phyloP scores from a whole-genome alignment of 2,888 invertebrate species.

The Phaonia tiefii region DNA sequence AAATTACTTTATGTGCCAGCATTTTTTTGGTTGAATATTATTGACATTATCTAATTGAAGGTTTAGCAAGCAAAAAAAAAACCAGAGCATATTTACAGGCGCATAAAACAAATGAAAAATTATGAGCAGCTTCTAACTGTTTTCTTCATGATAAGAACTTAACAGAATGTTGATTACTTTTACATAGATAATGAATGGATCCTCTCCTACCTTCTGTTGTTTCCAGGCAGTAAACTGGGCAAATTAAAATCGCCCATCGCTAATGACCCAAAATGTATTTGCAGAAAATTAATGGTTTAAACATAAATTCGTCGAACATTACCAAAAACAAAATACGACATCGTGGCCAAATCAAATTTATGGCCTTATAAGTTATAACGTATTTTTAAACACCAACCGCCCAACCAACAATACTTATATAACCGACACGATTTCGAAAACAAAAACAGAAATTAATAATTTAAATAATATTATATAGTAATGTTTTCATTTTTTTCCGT shows the following conservation, averaged over 20 bases:
- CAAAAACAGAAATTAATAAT: conserved; percentile 16
- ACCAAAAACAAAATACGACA: background rate
- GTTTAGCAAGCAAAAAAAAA: too few species aligned
- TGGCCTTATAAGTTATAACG: conserved; percentile 1
- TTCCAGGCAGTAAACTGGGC: too few species aligned
- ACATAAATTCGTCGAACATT: conserved; percentile 19
- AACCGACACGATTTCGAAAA: conserved; percentile 12
- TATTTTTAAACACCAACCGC: background rate
- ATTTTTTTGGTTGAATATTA: too few species aligned
- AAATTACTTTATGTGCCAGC: too few species aligned
- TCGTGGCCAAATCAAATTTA: conserved; percentile 4
- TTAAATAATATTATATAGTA: conserved; percentile 23
- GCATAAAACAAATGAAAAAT: too few species aligned
- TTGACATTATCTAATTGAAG: too few species aligned
- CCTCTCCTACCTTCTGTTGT: background rate
- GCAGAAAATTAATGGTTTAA: conserved; percentile 44
- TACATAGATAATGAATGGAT: conserved; percentile 5
- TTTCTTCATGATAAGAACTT: too few species aligned
- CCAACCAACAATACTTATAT: too few species aligned
- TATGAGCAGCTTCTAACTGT: background rate
- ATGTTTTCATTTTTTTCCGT: conserved; percentile 3
- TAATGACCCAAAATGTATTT: conserved; percentile 44
- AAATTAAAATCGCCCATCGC: too few species aligned
- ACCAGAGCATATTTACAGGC: too few species aligned
- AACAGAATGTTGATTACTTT: conserved; percentile 14